Evolutionary conservation across 2,888 invertebrate species (phyloP).

Genomic region (Sthenelais limicola): DNA sequence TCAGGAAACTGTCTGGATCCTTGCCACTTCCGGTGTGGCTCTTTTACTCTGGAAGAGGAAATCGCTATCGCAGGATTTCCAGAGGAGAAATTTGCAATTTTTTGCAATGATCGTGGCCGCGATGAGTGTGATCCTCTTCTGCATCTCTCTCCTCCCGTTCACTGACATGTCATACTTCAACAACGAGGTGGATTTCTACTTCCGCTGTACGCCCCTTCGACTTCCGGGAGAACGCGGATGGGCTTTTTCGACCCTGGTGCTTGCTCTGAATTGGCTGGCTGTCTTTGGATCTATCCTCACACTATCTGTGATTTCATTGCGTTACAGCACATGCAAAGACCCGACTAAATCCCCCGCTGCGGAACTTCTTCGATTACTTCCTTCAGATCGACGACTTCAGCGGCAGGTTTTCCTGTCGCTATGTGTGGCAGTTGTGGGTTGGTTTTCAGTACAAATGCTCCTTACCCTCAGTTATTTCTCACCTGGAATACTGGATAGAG

Average conservation of each 20-base stretch:
- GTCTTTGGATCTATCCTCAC: slow-evolving; percentile 11
- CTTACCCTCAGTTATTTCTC: slow-evolving; percentile 14
- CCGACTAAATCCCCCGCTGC: slow-evolving; percentile 2
- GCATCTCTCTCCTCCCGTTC: slow-evolving; percentile 38
- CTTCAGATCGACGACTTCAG: slow-evolving; percentile 23
- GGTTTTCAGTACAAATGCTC: slow-evolving; percentile 12
- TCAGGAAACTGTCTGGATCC: slow-evolving; percentile 33
- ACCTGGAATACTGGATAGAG: slow-evolving; percentile 10
- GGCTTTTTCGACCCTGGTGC: slow-evolving; percentile 35
- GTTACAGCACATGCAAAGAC: slow-evolving; percentile 32
- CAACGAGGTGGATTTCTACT: slow-evolving; percentile 26
- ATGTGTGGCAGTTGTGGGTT: slow-evolving; percentile 14
- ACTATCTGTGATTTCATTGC: slow-evolving; percentile 15
- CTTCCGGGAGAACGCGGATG: slow-evolving; percentile 40
- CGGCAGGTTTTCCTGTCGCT: slow-evolving; percentile 10
- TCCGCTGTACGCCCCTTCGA: slow-evolving; percentile 35
- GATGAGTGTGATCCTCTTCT: slow-evolving; percentile 24
- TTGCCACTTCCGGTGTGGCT: slow-evolving; percentile 24
- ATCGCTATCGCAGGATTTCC: slow-evolving; percentile 31
- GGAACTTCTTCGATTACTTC: background rate
- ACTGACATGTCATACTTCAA: slow-evolving; percentile 32
- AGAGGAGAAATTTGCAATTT: slow-evolving; percentile 12
- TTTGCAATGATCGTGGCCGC: slow-evolving; percentile 23
- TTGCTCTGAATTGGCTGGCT: slow-evolving; percentile 33
- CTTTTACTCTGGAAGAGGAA: slow-evolving; percentile 27